These are phyloP conservation scores for Phrynocephalus vlangalii DNA, from an alignment of 2,797 vertebrate species.

Conservation along the genomic window DNA sequence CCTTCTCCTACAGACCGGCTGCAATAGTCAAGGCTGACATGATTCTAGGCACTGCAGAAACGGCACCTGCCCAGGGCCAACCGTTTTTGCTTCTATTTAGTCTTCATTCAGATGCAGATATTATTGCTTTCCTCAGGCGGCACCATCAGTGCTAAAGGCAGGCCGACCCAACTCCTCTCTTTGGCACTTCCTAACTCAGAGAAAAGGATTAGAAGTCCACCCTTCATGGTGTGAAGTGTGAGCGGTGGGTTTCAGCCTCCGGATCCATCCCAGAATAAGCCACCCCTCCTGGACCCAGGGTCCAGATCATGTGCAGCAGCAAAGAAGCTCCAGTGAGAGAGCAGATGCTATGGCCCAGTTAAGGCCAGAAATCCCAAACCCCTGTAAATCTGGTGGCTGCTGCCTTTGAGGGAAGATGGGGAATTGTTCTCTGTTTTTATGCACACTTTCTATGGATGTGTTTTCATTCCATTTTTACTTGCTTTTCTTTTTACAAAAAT, in stretches of 20 bases:
- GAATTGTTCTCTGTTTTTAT: too few relatives aligned
- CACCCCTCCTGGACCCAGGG: too few relatives aligned
- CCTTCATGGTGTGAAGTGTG: too few relatives aligned
- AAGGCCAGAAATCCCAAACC: neutral
- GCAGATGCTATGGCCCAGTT: neutral
- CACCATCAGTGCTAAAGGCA: slow-evolving; percentile 4
- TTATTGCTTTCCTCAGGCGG: neutral
- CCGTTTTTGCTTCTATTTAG: slow-evolving; percentile 29
- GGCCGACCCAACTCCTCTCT: neutral
- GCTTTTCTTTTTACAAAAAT: too few relatives aligned
- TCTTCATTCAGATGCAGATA: neutral
- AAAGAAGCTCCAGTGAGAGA: neutral
- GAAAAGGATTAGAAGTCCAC: too few relatives aligned
- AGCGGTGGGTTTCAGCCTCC: too few relatives aligned
- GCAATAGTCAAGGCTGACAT: neutral
- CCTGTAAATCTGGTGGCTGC: neutral
- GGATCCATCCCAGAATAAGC: too few relatives aligned
- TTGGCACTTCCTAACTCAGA: neutral
- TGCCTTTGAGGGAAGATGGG: too few relatives aligned
- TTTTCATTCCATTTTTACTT: too few relatives aligned
- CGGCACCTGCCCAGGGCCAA: neutral
- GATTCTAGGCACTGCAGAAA: slow-evolving; percentile 28
- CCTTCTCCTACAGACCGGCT: neutral
- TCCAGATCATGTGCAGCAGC: neutral
- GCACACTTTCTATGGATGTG: too few relatives aligned